Base-by-base conservation (phyloP, 1,140 invertebrate species). In the Pachypsylla venusta region DNA sequence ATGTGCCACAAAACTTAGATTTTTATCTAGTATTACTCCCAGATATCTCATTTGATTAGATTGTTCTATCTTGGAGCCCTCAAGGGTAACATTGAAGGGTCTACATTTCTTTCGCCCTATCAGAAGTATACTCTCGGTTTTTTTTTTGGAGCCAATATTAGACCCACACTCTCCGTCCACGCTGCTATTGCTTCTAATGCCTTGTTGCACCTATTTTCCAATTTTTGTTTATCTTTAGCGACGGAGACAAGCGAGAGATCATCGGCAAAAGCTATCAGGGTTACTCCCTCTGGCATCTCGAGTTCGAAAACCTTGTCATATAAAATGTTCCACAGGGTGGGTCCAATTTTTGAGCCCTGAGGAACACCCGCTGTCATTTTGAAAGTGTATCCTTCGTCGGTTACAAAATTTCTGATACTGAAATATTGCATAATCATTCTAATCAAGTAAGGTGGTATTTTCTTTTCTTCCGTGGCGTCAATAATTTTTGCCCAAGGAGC, bases 301-400 rank as follows among this genome's bases (percentile, higher is more conserved):
- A 67, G 19, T 2, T 59, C 24, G 13, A 71, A 59, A 0, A 71
- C 22, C 13, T 28, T 60, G 48, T 71, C 67, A 19, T 70, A 71
- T 0, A 60, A 20, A 1, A 64, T 42, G 39, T 69, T 70, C 68
- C 69, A 70, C 1, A 71, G 57, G n/a, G 64, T 64, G 0, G 67
- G 70, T 1, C 68, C 67, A 0, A 68, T 56, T 1, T 68, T 60
- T 1, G 64, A 67, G 0, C 68, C 68, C 54, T 72, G 67, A 3
- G 68, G 64, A 10, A 67, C 64, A 5, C 63, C 63, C 13, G 53
- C 55, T 19, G 58, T 60, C 10, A 62, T 14, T 25, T 28, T 4
- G 0, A 10, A 25, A 24, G 40, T n/a, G n/a, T 1, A 39, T 39
- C 13, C 7, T 39, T 24, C 20, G 22, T 56, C 4, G 35, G 10